Base-by-base conservation (phyloP, 2,888 invertebrate genomes). In the Neocrepidodera transversa region DNA sequence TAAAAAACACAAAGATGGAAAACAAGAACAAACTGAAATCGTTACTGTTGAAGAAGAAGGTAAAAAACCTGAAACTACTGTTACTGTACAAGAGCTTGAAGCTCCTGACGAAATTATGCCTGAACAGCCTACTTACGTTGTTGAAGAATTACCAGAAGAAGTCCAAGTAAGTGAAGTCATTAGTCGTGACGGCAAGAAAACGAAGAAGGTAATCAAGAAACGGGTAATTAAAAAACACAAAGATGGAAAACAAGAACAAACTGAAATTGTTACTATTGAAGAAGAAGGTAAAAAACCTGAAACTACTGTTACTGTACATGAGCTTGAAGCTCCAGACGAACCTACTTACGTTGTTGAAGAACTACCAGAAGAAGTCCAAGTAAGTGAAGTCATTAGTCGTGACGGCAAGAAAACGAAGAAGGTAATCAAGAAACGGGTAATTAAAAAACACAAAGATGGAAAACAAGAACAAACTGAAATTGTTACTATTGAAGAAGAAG, bases 261-360 rank as follows among this genome's bases (percentile, higher is more conserved):
- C 79, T 23, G 78, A 81, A 74, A 80, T 79, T 60, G 73, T 76
- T 40, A 81, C 81, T n/a, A 71, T 80, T 18, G 78, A 75, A 64
- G 71, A 76, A 61, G 74, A 75, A 49, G 71, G 70, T 36, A 71
- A 71, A 59, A 53, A 64, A 55, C 74, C 76, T 2, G 65, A 70
- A 56, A 71, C 73, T 16, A 73, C 71, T 47, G 69, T 74, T 18
- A 69, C 67, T 16, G 68, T 72, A 45, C 64, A 70, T 69, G 73
- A 50, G 65, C 56, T 35, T 62, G 68, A 58, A 26, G 60, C 20
- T 1, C 71, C 71, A 2, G 76, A 63, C 61, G 79, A 74, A 57
- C 80, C 79, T 0, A 77, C 26, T 78, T 74, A 79, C 80, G 26
- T 69, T 72, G 62, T 65, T 45, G 73, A 71, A 61, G 71, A 74